Conservation (phyloP, 2,113 vertebrate genomes). For the Balaeniceps rex region DNA sequence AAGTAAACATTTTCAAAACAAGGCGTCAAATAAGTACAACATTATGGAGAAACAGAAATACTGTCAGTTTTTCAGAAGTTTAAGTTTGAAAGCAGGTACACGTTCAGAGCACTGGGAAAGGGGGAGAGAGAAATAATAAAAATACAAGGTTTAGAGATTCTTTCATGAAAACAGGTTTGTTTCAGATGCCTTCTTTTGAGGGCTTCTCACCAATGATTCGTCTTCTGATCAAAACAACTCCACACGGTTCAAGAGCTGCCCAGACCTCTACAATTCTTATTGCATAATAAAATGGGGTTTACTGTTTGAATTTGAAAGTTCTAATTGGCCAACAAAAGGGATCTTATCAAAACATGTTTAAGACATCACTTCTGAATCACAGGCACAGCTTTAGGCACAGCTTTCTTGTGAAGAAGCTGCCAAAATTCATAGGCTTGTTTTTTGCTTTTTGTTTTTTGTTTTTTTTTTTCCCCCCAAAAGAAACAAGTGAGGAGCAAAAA, state of each 20-base stretch:
- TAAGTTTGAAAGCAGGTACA: not conserved
- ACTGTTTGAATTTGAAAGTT: not conserved
- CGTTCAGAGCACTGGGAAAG: not conserved
- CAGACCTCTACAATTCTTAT: not conserved
- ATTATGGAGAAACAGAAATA: not conserved
- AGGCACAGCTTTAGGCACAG: not conserved
- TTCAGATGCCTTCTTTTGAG: not conserved
- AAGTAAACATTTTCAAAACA: not conserved
- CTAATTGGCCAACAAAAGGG: conserved; percentile 14
- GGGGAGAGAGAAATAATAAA: not conserved
- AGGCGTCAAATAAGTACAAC: not conserved
- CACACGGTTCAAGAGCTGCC: not conserved
- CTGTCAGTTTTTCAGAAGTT: not conserved
- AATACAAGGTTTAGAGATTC: not conserved
- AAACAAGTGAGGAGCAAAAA: not conserved
- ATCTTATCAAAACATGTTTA: conserved; percentile 15
- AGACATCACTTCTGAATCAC: conserved; percentile 14
- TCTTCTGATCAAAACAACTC: not conserved
- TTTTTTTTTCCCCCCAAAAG: not conserved
- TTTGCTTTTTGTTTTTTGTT: not conserved
- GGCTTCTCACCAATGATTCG: not conserved
- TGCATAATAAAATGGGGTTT: not conserved
- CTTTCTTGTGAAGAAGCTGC: conserved; percentile 1
- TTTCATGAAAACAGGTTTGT: not conserved
- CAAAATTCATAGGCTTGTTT: not conserved